A percentile compares a stretch with the other conserved stretches of the same genome.
phyloP scores from a whole-genome alignment of 2,113 vertebrate genomes.

The Phaethornis superciliosus region DNA sequence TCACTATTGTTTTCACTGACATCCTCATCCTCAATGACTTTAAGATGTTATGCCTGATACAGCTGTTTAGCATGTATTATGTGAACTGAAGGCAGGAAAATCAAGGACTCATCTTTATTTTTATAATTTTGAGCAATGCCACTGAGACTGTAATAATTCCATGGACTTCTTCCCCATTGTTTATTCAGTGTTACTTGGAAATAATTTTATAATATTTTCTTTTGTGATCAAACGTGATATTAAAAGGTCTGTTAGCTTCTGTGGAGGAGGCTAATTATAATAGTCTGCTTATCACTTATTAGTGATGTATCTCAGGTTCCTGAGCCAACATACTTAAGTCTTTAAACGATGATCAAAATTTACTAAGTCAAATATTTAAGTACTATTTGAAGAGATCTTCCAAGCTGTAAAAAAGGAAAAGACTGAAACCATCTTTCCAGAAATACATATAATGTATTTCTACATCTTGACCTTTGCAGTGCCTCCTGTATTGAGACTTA shows the following conservation, averaged over 20 bases:
- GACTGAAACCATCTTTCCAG: neutral
- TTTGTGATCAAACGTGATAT: neutral
- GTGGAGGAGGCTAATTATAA: neutral
- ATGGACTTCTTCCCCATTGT: neutral
- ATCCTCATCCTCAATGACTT: constrained; percentile 53
- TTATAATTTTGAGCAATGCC: neutral
- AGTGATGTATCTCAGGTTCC: neutral
- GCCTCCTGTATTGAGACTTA: neutral
- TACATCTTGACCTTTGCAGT: neutral
- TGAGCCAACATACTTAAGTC: neutral
- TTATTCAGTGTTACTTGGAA: neutral
- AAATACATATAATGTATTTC: neutral
- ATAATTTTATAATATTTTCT: neutral
- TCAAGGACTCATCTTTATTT: constrained; percentile 1
- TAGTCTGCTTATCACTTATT: neutral
- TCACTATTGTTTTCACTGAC: constrained; percentile 52
- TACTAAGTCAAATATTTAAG: neutral
- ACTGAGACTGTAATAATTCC: neutral
- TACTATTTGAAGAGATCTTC: neutral
- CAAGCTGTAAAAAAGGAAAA: neutral
- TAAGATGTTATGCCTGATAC: constrained; percentile 21
- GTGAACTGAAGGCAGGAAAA: constrained; percentile 31
- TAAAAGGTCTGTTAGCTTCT: neutral
- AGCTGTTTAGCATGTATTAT: constrained; percentile 26
- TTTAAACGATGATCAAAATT: neutral